These are phyloP conservation scores for Delichon dasypus DNA, from an alignment of 2,797 vertebrate genomes.

Conservation along the genomic window DNA sequence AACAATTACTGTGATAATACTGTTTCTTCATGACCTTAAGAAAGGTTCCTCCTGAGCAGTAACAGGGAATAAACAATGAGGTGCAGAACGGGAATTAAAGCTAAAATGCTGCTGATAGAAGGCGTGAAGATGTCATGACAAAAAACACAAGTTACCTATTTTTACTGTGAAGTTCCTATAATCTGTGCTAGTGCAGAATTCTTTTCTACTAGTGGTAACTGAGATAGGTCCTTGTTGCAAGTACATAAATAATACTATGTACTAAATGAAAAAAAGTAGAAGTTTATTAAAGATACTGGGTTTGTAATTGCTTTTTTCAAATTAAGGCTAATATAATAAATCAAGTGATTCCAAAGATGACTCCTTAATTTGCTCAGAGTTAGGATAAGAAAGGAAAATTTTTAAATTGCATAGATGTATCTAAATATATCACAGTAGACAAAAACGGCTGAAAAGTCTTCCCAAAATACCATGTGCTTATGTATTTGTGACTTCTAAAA, in stretches of 20 bases:
- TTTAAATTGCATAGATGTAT: not conserved
- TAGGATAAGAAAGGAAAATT: not conserved
- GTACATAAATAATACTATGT: too few relatives aligned
- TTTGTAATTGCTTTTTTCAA: too few relatives aligned
- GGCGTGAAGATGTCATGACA: not conserved
- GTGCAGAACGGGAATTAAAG: not conserved
- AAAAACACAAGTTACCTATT: not conserved
- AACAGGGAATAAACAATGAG: too few relatives aligned
- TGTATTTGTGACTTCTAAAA: not conserved
- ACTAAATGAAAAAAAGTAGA: too few relatives aligned
- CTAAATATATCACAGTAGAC: not conserved
- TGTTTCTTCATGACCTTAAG: too few relatives aligned
- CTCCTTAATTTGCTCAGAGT: not conserved
- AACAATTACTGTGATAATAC: too few relatives aligned
- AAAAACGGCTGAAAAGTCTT: not conserved
- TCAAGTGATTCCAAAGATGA: not conserved
- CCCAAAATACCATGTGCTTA: constrained; percentile 48
- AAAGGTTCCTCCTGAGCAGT: too few relatives aligned
- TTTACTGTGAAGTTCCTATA: not conserved
- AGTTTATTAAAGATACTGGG: too few relatives aligned
- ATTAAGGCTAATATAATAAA: too few relatives aligned
- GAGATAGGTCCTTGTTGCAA: not conserved
- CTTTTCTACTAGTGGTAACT: not conserved
- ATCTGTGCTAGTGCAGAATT: not conserved
- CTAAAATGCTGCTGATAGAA: not conserved